phyloP scores from a whole-genome alignment of 2,888 invertebrate species.

The Cyclophora albipunctata region DNA sequence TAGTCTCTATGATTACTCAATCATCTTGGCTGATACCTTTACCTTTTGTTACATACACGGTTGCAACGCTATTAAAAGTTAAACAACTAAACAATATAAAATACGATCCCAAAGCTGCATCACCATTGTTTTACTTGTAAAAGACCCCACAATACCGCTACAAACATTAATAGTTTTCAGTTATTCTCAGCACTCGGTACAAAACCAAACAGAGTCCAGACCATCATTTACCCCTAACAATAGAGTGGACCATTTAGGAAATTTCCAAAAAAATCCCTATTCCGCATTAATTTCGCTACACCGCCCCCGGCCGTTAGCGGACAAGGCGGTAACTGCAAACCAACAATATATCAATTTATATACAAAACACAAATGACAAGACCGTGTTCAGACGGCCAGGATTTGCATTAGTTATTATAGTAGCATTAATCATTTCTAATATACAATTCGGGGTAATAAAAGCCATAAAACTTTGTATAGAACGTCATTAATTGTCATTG shows the following conservation, averaged over 20 bases:
- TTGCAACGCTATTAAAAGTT: too few relatives aligned
- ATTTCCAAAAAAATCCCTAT: constrained; percentile 22
- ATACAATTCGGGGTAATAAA: constrained; percentile 64
- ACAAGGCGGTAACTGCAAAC: constrained; percentile 41
- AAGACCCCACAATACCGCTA: too few relatives aligned
- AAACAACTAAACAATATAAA: too few relatives aligned
- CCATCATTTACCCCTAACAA: constrained; percentile 18
- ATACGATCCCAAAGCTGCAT: too few relatives aligned
- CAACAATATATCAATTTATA: constrained; percentile 64
- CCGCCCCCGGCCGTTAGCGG: constrained; percentile 44
- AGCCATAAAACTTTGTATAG: constrained; percentile 70
- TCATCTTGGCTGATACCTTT: too few relatives aligned
- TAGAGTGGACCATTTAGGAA: constrained; percentile 18
- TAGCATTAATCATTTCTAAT: constrained; percentile 70
- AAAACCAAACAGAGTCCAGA: neutral
- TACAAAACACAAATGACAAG: constrained; percentile 54
- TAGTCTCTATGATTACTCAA: too few relatives aligned
- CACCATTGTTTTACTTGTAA: too few relatives aligned
- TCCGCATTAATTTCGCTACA: constrained; percentile 26
- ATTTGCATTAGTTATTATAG: constrained; percentile 75
- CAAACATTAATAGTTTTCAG: too few relatives aligned
- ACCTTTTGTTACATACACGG: too few relatives aligned
- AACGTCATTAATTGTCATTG: constrained; percentile 72
- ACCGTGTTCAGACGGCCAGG: constrained; percentile 54
- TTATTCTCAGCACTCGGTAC: constrained; percentile 19